These are phyloP conservation scores for Guaruba guarouba DNA, from an alignment of 2,113 vertebrate genomes.

Conservation along the genomic window DNA sequence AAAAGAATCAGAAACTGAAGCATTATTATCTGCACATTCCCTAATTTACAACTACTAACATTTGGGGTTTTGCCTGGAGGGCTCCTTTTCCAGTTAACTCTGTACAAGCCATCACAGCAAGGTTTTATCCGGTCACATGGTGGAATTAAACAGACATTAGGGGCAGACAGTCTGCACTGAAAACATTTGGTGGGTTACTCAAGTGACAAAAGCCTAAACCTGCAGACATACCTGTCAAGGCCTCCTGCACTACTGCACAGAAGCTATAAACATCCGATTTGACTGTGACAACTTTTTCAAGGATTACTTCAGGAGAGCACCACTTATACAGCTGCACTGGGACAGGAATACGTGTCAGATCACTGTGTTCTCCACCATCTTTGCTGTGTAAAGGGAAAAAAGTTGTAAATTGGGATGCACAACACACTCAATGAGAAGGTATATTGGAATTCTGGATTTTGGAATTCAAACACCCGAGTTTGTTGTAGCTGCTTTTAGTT, in stretches of 20 bases:
- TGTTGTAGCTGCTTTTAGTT: neutral
- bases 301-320: constrained; percentile 79
- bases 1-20: neutral
- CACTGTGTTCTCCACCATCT: constrained; percentile 60
- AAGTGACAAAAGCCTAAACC: neutral
- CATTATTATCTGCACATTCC: neutral
- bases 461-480: neutral
- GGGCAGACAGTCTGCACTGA: neutral
- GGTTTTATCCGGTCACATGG: neutral
- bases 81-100: neutral
- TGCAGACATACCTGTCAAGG: constrained; percentile 72
- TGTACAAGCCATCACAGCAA: neutral
- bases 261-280: constrained; percentile 78
- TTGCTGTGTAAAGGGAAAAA: constrained; percentile 51
- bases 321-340: constrained; percentile 75
- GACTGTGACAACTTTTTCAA: constrained; percentile 43
- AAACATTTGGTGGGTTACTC: neutral
- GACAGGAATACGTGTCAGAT: constrained; percentile 70
- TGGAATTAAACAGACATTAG: neutral
- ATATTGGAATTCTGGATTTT: neutral
- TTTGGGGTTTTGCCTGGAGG: neutral
- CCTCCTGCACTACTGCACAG: constrained; percentile 76
- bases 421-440: neutral
- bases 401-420: neutral
- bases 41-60: neutral